phyloP scores from a whole-genome alignment of 2,888 invertebrate genomes.

The Tiphia femorata region DNA sequence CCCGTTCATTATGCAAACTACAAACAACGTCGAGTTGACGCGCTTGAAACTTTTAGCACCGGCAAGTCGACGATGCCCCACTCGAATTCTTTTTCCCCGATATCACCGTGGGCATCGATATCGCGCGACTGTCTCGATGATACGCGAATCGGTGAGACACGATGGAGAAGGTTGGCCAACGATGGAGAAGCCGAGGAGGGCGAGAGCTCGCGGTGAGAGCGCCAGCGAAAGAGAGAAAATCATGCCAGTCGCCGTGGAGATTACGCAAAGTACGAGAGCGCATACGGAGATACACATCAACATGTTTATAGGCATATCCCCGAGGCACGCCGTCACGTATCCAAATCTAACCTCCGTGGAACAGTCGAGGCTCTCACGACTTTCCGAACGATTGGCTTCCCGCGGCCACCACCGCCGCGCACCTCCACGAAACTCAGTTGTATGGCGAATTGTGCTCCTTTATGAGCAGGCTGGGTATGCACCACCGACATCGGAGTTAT shows the following conservation, averaged over 20 bases:
- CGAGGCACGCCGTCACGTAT: slow-evolving; percentile 12
- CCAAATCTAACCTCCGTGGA: slow-evolving; percentile 15
- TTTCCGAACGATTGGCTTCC: slow-evolving; percentile 22
- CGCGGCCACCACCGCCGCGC: too few species aligned
- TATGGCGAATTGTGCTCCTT: slow-evolving; percentile 27
- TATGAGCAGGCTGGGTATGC: slow-evolving; percentile 33
- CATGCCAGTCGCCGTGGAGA: slow-evolving; percentile 13
- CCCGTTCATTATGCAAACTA: too few species aligned
- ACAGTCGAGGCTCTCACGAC: slow-evolving; percentile 30
- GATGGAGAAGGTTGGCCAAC: too few species aligned
- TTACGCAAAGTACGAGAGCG: slow-evolving; percentile 20
- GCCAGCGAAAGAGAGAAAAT: slow-evolving; percentile 16
- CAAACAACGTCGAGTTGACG: too few species aligned
- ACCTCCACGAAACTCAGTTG: too few species aligned
- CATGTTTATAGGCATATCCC: slow-evolving; percentile 13
- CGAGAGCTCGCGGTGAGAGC: too few species aligned
- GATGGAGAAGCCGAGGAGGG: too few species aligned
- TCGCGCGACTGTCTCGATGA: too few species aligned
- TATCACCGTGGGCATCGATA: neutral
- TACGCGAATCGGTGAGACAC: neutral
- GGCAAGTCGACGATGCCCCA: too few species aligned
- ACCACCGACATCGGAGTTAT: slow-evolving; percentile 12
- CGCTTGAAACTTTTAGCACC: too few species aligned
- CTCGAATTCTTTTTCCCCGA: neutral
- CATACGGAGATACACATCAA: slow-evolving; percentile 28